phyloP scores from a whole-genome alignment of 2,888 invertebrate species.

The Machimus atricapillus region DNA sequence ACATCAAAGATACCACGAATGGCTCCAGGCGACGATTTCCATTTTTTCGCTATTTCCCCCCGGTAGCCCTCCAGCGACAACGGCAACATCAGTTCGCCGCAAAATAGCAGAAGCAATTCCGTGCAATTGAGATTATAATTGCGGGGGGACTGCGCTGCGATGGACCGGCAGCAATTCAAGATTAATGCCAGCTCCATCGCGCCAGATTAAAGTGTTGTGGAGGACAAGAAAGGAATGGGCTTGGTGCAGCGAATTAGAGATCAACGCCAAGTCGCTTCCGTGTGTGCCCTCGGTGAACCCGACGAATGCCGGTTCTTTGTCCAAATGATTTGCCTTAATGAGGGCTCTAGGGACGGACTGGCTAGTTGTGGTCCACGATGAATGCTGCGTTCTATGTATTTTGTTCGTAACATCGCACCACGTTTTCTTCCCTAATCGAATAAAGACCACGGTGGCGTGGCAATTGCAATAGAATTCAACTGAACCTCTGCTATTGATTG shows the following conservation, averaged over 20 bases:
- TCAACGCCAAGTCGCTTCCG: slow-evolving; percentile 20
- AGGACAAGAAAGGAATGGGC: slow-evolving; percentile 11
- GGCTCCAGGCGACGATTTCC: neutral
- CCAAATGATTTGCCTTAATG: slow-evolving; percentile 16
- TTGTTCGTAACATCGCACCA: neutral
- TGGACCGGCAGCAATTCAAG: neutral
- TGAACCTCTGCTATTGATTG: neutral
- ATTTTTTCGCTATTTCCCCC: neutral
- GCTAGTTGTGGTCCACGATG: neutral
- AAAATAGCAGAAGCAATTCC: neutral
- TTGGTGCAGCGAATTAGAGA: neutral
- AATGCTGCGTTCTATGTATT: neutral
- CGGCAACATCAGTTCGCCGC: neutral
- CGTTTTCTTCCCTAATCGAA: neutral
- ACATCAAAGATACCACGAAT: neutral
- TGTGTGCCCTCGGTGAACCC: slow-evolving; percentile 17
- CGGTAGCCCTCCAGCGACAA: neutral
- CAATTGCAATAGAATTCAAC: neutral
- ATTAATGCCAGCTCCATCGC: neutral
- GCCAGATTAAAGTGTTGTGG: slow-evolving; percentile 8
- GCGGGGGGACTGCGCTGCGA: neutral
- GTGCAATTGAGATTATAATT: neutral
- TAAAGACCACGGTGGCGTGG: neutral
- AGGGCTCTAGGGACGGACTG: neutral
- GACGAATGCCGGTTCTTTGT: slow-evolving; percentile 23